These are phyloP conservation scores for Cheirogaleus major DNA, from an alignment of 2,797 vertebrate genomes.

Conservation along the genomic window DNA sequence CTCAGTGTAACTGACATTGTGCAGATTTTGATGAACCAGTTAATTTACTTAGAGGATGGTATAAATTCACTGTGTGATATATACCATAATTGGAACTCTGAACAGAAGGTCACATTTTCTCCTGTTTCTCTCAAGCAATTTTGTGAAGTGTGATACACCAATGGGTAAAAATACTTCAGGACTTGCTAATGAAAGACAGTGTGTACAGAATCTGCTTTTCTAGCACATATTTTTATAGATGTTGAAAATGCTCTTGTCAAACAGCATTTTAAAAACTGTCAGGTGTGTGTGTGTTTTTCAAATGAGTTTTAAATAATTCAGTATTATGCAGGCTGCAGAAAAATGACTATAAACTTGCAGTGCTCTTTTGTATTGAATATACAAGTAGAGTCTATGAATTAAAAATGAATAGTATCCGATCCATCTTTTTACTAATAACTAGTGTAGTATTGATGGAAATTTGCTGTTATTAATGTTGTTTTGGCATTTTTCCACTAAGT, in stretches of 20 bases:
- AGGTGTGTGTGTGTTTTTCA: conserved; percentile 68
- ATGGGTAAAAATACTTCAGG: conserved; percentile 57
- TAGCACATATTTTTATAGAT: conserved; percentile 70
- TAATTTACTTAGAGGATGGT: not conserved
- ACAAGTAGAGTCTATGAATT: conserved; percentile 55
- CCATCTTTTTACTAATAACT: conserved; percentile 48
- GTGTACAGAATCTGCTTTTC: conserved; percentile 54
- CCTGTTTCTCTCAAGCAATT: not conserved
- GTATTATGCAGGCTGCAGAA: conserved; percentile 11
- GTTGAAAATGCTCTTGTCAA: conserved; percentile 75
- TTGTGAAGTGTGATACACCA: conserved; percentile 39
- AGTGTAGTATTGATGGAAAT: not conserved
- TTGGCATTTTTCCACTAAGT: not conserved
- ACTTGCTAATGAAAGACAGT: conserved; percentile 69
- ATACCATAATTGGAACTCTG: conserved; percentile 25
- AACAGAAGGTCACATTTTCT: not conserved
- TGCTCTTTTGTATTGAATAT: conserved; percentile 58
- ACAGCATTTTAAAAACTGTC: conserved; percentile 73
- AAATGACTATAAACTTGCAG: conserved; percentile 58
- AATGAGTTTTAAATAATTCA: conserved; percentile 79
- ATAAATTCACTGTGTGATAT: not conserved
- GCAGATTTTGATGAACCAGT: not conserved
- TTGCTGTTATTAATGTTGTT: not conserved
- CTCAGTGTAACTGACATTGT: not conserved
- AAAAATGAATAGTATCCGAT: conserved; percentile 46